Conservation (phyloP, 2,113 vertebrate genomes). For the Alligator sinensis region DNA sequence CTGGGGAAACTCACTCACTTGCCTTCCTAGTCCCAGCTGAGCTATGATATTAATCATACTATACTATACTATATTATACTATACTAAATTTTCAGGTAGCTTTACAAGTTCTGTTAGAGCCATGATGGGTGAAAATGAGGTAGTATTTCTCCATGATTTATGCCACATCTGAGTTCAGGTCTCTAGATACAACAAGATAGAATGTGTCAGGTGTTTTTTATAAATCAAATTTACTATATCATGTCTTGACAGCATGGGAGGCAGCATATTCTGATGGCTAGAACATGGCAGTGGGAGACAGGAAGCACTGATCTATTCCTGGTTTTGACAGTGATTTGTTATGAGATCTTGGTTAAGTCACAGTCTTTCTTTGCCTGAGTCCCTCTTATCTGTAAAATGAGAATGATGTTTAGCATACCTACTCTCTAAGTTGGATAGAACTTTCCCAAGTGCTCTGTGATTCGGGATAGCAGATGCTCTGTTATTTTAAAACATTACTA, state of each 20-base stretch:
- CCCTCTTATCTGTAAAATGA: not conserved
- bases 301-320: not conserved
- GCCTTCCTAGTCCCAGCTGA: not conserved
- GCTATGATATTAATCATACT: not conserved
- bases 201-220: not conserved
- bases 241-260: not conserved
- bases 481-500: not conserved
- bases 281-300: not conserved
- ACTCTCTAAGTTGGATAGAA: not conserved
- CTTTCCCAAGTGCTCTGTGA: not conserved
- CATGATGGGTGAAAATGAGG: not conserved
- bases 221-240: not conserved
- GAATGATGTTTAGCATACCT: not conserved
- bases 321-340: not conserved
- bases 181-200: not conserved
- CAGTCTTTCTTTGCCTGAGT: not conserved
- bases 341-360: not conserved
- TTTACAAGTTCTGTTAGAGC: not conserved
- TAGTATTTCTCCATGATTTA: not conserved
- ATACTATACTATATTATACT: not conserved
- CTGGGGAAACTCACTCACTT: not conserved
- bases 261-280: not conserved
- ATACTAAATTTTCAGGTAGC: not conserved
- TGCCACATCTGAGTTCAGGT: accelerated
- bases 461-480: not conserved